Base-by-base conservation (phyloP, 2,797 vertebrate species). In the Hydrophis major region DNA sequence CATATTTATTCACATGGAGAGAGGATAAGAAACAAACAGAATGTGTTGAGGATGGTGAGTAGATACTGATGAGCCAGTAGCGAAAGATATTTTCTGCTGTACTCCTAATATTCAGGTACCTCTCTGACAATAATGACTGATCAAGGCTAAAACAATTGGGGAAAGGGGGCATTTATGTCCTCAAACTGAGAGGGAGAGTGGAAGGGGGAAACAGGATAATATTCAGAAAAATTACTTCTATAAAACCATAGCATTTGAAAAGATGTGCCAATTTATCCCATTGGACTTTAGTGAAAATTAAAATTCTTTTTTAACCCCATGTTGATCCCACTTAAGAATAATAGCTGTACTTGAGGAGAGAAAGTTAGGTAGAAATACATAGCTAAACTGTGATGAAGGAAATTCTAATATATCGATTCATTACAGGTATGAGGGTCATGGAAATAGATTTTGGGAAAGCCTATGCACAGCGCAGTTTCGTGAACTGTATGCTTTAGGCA, bases 371-470 rank as follows among this genome's bases (percentile, higher is more conserved):
- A 93, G 14, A 4, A 86, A 89, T n/a, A 53, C 50, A 11, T 66
- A 42, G 20, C 59, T 47, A 20, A 0, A 8, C 57, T 28, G 57
- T 91, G 89, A 32, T 20, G 2, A 8, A 56, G 25, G 7, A 92
- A 89, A 61, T 94, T 27, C 96, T 95, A 95, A 59, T 91, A 90
- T 89, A 90, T 89, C 22, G 2, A 92, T 96, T 94, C 95, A 88
- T 95, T 95, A 25, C 96, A 99, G 99, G 97, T 99, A 99, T 97
- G 98, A 98, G 94, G 98, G 98, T 59, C 97, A 97, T 95, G 98
- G 98, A 91, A 99, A 98, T 93, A 99, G 98, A 89, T 98, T 97
- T 93, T 99, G 99, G 99, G 98, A 99, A 95, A 98, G 96, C 92
- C 94, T 99, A 92, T 99, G 98, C 90, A 98, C 97, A 14, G 96